These are phyloP conservation scores for Natator depressus DNA, from an alignment of 2,113 vertebrate species.

Conservation along the genomic window DNA sequence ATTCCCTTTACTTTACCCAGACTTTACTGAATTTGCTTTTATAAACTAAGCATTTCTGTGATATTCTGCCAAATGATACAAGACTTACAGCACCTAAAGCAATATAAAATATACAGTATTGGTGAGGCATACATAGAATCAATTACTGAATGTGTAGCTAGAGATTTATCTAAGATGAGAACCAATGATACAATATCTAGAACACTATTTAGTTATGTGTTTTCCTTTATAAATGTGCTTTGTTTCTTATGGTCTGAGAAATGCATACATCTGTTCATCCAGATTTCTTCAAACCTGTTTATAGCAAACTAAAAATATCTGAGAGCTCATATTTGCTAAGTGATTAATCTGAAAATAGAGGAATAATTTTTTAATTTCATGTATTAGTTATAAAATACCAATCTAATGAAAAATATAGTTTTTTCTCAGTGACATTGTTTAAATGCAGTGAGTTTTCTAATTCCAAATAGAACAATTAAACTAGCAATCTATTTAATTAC, in stretches of 20 bases:
- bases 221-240: not conserved
- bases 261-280: not conserved
- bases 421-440: not conserved
- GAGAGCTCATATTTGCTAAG: not conserved
- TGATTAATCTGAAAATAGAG: rapidly evolving
- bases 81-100: not conserved
- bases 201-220: not conserved
- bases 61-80: not conserved
- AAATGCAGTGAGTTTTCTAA: not conserved
- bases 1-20: not conserved
- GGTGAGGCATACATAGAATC: not conserved
- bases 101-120: not conserved
- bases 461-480: not conserved
- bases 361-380: not conserved
- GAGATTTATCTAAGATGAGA: not conserved
- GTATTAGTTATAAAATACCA: not conserved
- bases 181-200: not conserved
- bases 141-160: not conserved
- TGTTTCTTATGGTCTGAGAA: not conserved
- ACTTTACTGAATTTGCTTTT: not conserved
- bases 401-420: not conserved
- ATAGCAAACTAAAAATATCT: not conserved
- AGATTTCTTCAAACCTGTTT: not conserved
- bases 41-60: not conserved
- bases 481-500: not conserved